These are phyloP conservation scores for Pseudonaja textilis DNA, from an alignment of 2,113 vertebrate genomes.

Conservation along the genomic window DNA sequence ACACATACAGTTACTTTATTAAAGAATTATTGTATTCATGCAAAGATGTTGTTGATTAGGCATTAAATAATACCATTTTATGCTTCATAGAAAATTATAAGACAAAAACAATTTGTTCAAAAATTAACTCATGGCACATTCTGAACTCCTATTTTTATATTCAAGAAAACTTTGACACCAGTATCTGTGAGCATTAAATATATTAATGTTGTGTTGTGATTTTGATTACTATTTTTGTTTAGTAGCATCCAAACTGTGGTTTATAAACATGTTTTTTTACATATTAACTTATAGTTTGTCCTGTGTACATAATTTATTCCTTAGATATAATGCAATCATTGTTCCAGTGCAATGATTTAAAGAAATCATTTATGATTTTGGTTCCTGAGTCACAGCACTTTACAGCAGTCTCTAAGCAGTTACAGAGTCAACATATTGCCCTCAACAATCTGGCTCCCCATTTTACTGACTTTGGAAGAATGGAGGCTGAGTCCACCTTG, in stretches of 20 bases:
- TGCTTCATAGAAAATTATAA: constrained; percentile 13
- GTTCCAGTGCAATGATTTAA: neutral
- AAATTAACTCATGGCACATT: constrained; percentile 32
- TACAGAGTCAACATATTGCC: no score
- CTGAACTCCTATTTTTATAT: constrained; percentile 5
- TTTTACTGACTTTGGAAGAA: no score
- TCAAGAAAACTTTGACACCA: constrained; percentile 11
- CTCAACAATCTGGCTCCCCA: no score
- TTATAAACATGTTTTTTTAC: neutral
- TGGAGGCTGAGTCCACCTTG: no score
- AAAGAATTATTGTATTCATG: constrained; percentile 5
- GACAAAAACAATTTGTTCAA: constrained; percentile 15
- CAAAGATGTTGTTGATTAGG: constrained; percentile 16
- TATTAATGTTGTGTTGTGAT: neutral
- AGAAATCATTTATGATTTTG: neutral
- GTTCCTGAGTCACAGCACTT: neutral
- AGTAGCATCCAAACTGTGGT: neutral
- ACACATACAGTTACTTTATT: constrained; percentile 1
- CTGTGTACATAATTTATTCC: accelerated
- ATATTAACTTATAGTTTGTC: neutral
- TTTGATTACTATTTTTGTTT: no score
- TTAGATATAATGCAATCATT: neutral
- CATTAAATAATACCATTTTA: constrained; percentile 15
- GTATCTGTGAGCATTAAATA: constrained; percentile 12
- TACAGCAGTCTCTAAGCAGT: no score